These are phyloP conservation scores for Terrapene triunguis DNA, from an alignment of 2,113 vertebrate genomes.

Conservation along the genomic window DNA sequence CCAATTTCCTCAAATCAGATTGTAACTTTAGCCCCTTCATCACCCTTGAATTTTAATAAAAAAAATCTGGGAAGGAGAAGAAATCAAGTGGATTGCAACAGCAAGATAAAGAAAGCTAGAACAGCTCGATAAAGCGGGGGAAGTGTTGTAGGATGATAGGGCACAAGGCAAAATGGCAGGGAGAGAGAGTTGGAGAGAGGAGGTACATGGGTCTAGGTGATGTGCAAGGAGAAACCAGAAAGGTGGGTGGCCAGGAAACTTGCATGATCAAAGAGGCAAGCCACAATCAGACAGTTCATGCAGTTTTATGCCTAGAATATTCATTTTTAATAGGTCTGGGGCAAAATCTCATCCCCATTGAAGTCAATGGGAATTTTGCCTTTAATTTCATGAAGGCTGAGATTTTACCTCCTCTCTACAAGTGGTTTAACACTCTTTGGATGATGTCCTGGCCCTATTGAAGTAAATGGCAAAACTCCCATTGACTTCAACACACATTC, in stretches of 20 bases:
- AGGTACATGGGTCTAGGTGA: background rate
- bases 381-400: background rate
- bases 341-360: background rate
- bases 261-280: too few relatives aligned
- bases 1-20: background rate
- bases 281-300: background rate
- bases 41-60: too few relatives aligned
- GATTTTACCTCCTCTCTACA: background rate
- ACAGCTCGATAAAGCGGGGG: background rate
- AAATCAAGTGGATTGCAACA: background rate
- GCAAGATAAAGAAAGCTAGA: background rate
- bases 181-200: background rate
- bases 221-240: background rate
- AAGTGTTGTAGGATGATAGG: background rate
- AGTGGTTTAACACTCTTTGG: background rate
- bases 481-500: background rate
- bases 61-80: background rate
- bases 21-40: too few relatives aligned
- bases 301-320: background rate
- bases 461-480: background rate
- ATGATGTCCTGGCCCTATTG: background rate
- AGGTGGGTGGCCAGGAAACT: too few relatives aligned
- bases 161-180: background rate
- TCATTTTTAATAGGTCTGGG: background rate
- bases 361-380: background rate